Evolutionary conservation across 2,888 invertebrate species (phyloP).

Genomic region (Baronia brevicornis): DNA sequence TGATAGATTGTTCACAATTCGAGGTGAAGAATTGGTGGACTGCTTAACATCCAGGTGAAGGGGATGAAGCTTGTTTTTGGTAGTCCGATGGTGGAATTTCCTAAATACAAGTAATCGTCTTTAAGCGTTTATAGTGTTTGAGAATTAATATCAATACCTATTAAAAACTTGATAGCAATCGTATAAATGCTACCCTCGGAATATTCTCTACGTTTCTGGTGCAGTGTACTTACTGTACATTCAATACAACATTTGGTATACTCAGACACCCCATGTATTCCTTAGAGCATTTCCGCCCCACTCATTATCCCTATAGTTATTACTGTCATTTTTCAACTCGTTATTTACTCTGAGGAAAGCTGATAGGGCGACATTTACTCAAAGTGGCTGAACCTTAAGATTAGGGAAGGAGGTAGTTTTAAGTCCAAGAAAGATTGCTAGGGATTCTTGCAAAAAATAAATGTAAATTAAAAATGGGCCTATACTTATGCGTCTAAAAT

Average conservation of each 20-base stretch:
- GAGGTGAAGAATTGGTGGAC: too few relatives aligned
- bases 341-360: constrained; percentile 72
- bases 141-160: too few relatives aligned
- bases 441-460: constrained; percentile 60
- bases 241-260: constrained; percentile 63
- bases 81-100: too few relatives aligned
- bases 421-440: constrained; percentile 47
- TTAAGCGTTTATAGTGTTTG: too few relatives aligned
- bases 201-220: constrained; percentile 50
- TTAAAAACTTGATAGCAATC: too few relatives aligned
- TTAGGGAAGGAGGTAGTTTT: constrained; percentile 56
- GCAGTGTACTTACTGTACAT: constrained; percentile 16
- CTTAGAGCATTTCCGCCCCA: constrained; percentile 68
- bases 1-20: too few relatives aligned
- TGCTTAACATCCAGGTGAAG: too few relatives aligned
- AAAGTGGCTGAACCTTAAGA: constrained; percentile 53
- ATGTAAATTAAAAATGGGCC: constrained; percentile 50
- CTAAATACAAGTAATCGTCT: too few relatives aligned
- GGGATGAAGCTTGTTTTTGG: too few relatives aligned
- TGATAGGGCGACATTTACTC: constrained; percentile 71
- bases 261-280: constrained; percentile 60
- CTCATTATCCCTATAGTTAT: constrained; percentile 73
- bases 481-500: too few relatives aligned
- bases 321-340: constrained; percentile 76
- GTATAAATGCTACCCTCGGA: too few relatives aligned